These are phyloP conservation scores for Phortica okadai DNA, from an alignment of 2,888 invertebrate genomes.

Conservation along the genomic window DNA sequence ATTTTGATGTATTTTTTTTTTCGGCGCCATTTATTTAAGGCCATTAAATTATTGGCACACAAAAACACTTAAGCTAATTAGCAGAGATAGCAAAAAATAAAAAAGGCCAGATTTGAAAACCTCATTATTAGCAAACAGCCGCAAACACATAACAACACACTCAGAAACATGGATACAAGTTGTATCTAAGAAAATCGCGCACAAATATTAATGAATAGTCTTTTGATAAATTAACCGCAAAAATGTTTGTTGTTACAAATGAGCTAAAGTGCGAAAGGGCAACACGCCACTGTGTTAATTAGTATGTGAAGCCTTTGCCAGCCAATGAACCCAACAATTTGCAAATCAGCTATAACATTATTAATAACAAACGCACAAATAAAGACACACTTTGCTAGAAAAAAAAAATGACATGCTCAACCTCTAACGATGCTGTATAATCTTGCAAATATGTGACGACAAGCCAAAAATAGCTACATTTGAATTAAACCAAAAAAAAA, in stretches of 20 bases:
- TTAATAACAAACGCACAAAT: slow-evolving; percentile 38
- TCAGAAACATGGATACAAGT: not conserved
- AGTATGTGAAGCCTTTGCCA: slow-evolving; percentile 39
- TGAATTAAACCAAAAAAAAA: slow-evolving; percentile 37
- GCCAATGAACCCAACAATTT: slow-evolving; percentile 39
- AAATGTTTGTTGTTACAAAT: slow-evolving; percentile 43
- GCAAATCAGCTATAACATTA: slow-evolving; percentile 35
- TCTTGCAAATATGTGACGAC: slow-evolving; percentile 47
- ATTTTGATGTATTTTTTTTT: not conserved
- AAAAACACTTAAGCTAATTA: slow-evolving; percentile 19
- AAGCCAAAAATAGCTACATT: slow-evolving; percentile 39
- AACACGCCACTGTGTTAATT: slow-evolving; percentile 40
- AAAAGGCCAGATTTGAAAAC: not conserved
- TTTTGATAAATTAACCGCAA: slow-evolving; percentile 39
- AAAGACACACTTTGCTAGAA: slow-evolving; percentile 17
- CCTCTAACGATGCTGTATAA: slow-evolving; percentile 40
- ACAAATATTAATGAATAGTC: slow-evolving; percentile 52
- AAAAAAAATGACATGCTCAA: not conserved
- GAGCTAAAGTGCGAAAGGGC: slow-evolving; percentile 20
- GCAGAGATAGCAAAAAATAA: not conserved
- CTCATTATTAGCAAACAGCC: not conserved
- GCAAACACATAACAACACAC: not conserved
- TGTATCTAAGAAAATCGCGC: not conserved
- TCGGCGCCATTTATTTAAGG: slow-evolving; percentile 1
- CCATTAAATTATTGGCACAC: not conserved